These are phyloP conservation scores for Plecotus auritus DNA, from an alignment of 2,113 vertebrate genomes.

Conservation along the genomic window DNA sequence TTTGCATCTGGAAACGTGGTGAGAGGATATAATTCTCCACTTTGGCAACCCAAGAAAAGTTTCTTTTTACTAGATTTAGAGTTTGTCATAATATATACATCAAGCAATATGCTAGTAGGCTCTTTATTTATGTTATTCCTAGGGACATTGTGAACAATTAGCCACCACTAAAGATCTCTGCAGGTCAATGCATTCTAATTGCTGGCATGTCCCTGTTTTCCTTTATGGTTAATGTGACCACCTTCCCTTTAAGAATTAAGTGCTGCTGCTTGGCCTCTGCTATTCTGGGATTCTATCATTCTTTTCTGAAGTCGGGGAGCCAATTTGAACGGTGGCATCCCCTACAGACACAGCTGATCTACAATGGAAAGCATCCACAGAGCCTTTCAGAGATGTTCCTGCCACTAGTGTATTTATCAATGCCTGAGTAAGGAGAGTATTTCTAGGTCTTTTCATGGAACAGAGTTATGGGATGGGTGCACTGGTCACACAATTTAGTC, in stretches of 20 bases:
- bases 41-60: neutral
- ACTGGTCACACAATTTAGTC: neutral
- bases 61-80: neutral
- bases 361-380: neutral
- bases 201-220: neutral
- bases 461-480: neutral
- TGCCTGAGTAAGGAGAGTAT: neutral
- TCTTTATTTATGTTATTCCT: neutral
- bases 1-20: neutral
- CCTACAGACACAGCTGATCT: neutral
- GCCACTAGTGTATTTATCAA: neutral
- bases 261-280: neutral
- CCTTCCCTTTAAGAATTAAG: slow-evolving; percentile 3
- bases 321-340: neutral
- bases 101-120: neutral
- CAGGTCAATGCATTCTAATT: slow-evolving; percentile 5
- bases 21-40: neutral
- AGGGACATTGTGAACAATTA: neutral
- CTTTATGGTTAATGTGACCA: neutral
- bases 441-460: neutral
- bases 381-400: neutral
- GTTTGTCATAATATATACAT: neutral
- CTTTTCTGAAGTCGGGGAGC: neutral
- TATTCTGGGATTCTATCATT: neutral
- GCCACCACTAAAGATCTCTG: neutral